These are phyloP conservation scores for Acanthoscelides obtectus DNA, from an alignment of 2,888 invertebrate species.

Conservation along the genomic window DNA sequence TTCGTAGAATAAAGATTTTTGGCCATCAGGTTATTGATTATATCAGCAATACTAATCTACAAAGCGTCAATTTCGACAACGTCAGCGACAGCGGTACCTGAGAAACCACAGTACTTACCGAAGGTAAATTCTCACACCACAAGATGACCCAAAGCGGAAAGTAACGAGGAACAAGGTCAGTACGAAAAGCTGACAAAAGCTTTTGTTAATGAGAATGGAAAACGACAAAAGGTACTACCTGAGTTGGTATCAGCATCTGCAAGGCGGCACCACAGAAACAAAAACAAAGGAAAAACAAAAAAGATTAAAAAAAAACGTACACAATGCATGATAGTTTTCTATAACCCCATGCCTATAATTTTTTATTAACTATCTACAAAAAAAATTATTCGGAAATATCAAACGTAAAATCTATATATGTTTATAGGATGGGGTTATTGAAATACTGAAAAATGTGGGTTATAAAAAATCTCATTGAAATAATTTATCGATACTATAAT, in stretches of 20 bases:
- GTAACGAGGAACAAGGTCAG: slow-evolving; percentile 6
- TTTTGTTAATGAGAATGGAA: slow-evolving; percentile 24
- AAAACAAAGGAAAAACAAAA: slow-evolving; percentile 37
- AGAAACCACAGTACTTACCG: slow-evolving; percentile 6
- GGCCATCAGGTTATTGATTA: too few species aligned
- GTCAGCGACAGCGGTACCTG: not conserved
- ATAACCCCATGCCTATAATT: not conserved
- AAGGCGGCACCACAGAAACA: slow-evolving; percentile 37
- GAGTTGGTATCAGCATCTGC: slow-evolving; percentile 44
- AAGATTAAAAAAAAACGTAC: slow-evolving; percentile 18
- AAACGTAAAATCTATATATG: too few species aligned
- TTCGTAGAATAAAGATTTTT: too few species aligned
- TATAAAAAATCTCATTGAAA: not conserved
- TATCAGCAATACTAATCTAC: not conserved
- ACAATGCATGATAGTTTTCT: not conserved
- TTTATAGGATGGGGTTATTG: not conserved
- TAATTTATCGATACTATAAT: too few species aligned
- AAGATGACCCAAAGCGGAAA: slow-evolving; percentile 1
- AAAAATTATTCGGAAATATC: not conserved
- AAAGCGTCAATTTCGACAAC: not conserved
- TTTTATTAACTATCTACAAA: too few species aligned
- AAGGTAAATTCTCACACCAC: slow-evolving; percentile 6
- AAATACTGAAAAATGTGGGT: not conserved
- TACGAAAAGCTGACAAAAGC: slow-evolving; percentile 10
- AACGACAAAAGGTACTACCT: slow-evolving; percentile 43